phyloP scores from a whole-genome alignment of 1,140 invertebrate genomes.

The Elymnias hypermnestra region DNA sequence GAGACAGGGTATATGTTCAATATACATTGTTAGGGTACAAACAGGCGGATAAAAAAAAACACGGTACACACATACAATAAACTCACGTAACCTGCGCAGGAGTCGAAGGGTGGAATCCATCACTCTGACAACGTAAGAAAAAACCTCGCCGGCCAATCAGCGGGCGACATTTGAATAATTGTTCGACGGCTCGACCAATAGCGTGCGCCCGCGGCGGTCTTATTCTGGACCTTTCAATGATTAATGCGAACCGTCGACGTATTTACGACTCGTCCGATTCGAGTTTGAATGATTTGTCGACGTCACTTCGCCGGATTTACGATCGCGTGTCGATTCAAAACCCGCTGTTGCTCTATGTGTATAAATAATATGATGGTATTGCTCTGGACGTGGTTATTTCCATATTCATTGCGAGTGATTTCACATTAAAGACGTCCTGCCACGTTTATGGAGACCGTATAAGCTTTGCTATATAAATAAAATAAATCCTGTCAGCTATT shows the following conservation, averaged over 20 bases:
- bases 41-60: too few relatives aligned
- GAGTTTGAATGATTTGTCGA: constrained; percentile 64
- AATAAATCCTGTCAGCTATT: too few relatives aligned
- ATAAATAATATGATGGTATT: constrained; percentile 5
- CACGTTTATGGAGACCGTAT: too few relatives aligned
- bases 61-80: constrained; percentile 7
- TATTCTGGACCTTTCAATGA: constrained; percentile 51
- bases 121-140: constrained; percentile 54
- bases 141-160: constrained; percentile 46
- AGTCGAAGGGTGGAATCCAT: constrained; percentile 63
- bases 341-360: constrained; percentile 1
- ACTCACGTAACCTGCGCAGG: constrained; percentile 45
- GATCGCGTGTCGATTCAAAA: constrained; percentile 44
- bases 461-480: too few relatives aligned
- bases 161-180: constrained; percentile 59
- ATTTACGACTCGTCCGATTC: constrained; percentile 53
- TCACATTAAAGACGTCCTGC: not conserved
- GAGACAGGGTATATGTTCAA: too few relatives aligned
- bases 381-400: not conserved
- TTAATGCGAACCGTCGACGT: constrained; percentile 51
- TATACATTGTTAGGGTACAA: too few relatives aligned
- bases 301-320: constrained; percentile 51
- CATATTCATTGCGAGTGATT: not conserved
- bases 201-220: constrained; percentile 42
- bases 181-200: constrained; percentile 55